These are phyloP conservation scores for Dolichotis patagonum DNA, from an alignment of 2,113 vertebrate genomes.

Conservation along the genomic window DNA sequence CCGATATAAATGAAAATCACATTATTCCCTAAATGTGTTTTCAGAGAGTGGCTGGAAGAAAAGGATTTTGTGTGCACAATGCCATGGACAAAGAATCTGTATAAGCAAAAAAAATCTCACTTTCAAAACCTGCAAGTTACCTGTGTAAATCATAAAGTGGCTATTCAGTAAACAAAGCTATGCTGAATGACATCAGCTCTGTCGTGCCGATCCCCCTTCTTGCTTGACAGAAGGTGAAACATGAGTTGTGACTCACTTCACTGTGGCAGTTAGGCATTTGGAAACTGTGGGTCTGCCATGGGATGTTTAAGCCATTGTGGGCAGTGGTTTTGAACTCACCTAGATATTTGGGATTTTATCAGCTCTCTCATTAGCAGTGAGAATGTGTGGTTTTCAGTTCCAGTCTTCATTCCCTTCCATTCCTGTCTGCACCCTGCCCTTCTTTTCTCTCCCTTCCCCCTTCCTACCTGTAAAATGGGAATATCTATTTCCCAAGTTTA, in stretches of 20 bases:
- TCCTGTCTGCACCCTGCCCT: background rate
- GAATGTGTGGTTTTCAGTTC: background rate
- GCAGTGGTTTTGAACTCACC: background rate
- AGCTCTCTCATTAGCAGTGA: background rate
- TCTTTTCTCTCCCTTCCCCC: background rate
- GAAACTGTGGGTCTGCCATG: background rate
- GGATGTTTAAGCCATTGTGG: background rate
- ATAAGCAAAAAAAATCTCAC: background rate
- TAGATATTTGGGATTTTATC: background rate
- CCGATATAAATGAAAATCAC: slow-evolving; percentile 15
- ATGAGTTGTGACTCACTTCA: background rate
- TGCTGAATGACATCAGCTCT: background rate
- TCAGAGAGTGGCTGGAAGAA: background rate
- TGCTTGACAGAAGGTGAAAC: background rate
- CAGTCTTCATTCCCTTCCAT: background rate
- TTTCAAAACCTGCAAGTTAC: background rate
- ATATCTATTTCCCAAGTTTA: background rate
- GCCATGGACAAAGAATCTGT: background rate
- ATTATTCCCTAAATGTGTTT: background rate
- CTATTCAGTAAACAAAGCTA: background rate
- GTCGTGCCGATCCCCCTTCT: background rate
- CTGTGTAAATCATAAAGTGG: background rate
- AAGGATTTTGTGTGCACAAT: background rate
- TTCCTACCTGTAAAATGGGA: slow-evolving; percentile 24
- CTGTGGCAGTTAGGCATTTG: background rate